Evolutionary conservation across 2,888 invertebrate species (phyloP), one percentile per base, ranked within the genome.

Genomic region (Hoplodrina ambigua): DNA sequence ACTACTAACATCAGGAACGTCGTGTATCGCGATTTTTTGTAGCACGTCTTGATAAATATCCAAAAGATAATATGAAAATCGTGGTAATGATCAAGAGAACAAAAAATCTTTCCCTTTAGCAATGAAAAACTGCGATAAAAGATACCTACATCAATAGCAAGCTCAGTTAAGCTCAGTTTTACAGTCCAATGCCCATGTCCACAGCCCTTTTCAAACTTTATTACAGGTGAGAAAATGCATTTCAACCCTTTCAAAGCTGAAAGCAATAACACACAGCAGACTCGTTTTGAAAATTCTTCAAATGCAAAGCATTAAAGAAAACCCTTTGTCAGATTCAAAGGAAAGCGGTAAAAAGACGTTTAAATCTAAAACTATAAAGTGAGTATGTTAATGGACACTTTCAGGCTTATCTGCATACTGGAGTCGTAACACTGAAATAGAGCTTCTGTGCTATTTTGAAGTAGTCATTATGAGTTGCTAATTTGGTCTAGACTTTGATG

Each of bases 361-460:
- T 77, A 70, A 70, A 81, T 77, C 44, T 81, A 52, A 75, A 64
- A 76, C 70, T 65, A 55, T 81, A 65, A 78, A 81, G 59, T 37
- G 54, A 81, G 78, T 61, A 41, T 75, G 77, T 81, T 77, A 77
- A 78, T 81, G 65, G 77, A 77, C n/a, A 62, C 61, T 75, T 75
- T 59, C 60, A 62, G 50, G 33, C 68, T 79, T 75, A 80, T 80
- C 76, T 75, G 44, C 60, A 74, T 70, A 54, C 37, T 53, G 49
- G 15, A 55, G 46, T 65, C 58, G 67, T 75, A 60, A 75, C 55
- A 44, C 41, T 65, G 75, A 44, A 65, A 80, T 74, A 49, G 17
- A 49, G 25, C 37, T 59, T n/a, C 49, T 58, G 19, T 13, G 54
- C 11, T 37, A 52, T 79, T 80, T 79, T 58, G 41, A 30, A 59